Percentiles rank a stretch among this genome's conserved stretches.
These are phyloP conservation scores for Xylophagus ater DNA, from an alignment of 2,888 invertebrate species.

Conservation along the genomic window DNA sequence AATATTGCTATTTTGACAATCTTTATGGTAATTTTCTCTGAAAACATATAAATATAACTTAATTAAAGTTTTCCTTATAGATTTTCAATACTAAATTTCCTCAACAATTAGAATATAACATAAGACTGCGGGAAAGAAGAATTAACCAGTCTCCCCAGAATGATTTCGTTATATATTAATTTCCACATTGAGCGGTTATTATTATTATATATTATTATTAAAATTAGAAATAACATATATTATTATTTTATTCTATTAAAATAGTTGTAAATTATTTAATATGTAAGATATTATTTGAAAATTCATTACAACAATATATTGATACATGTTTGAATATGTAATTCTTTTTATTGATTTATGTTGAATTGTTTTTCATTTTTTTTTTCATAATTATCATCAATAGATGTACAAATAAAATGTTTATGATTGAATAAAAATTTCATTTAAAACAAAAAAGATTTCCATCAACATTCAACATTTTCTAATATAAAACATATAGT, in stretches of 20 bases:
- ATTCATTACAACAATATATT: conserved; percentile 64
- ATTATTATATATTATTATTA: conserved; percentile 43
- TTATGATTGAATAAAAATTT: too few relatives aligned
- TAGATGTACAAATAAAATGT: too few relatives aligned
- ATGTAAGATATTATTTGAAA: conserved; percentile 53
- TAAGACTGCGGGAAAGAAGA: too few relatives aligned
- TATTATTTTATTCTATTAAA: conserved; percentile 45
- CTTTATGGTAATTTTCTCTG: conserved; percentile 8
- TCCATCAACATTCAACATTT: too few relatives aligned
- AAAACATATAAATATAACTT: background rate
- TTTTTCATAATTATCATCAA: too few relatives aligned
- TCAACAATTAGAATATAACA: conserved; percentile 16
- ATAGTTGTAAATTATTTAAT: conserved; percentile 46
- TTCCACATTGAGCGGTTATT: too few relatives aligned
- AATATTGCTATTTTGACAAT: conserved; percentile 18
- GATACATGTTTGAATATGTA: conserved; percentile 72
- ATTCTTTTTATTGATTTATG: too few relatives aligned
- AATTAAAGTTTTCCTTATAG: background rate
- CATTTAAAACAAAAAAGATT: too few relatives aligned
- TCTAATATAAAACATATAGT: too few relatives aligned
- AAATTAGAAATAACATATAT: conserved; percentile 49
- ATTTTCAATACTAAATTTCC: background rate
- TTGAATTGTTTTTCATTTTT: too few relatives aligned
- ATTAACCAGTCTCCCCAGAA: too few relatives aligned
- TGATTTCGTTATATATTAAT: too few relatives aligned